A percentile compares a stretch with the other conserved stretches of the same genome.
These are phyloP conservation scores for Sebastes cheni DNA, from an alignment of 2,797 vertebrate species.

Conservation along the genomic window DNA sequence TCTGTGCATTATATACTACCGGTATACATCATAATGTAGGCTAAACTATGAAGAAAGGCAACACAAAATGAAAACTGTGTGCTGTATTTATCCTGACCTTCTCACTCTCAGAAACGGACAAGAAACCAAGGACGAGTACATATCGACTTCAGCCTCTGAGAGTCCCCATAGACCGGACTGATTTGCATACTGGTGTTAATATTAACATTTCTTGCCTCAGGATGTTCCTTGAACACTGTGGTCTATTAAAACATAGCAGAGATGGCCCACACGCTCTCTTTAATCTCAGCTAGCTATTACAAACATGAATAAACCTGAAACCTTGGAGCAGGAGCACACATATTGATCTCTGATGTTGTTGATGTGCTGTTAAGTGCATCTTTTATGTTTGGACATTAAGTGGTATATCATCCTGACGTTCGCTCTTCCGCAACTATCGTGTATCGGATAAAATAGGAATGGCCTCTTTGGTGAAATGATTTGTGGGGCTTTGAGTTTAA, in stretches of 20 bases:
- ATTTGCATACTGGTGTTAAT: constrained; percentile 52
- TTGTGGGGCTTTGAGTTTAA: background rate
- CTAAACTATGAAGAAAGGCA: background rate
- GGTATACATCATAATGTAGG: background rate
- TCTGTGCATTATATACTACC: background rate
- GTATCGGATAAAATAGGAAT: background rate
- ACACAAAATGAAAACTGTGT: background rate
- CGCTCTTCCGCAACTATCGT: background rate
- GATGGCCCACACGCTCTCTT: constrained; percentile 3
- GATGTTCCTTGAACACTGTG: constrained; percentile 41
- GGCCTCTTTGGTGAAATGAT: background rate
- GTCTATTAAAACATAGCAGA: constrained; percentile 23
- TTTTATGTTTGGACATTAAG: constrained; percentile 39
- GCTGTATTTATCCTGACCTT: background rate
- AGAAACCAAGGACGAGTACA: constrained; percentile 4
- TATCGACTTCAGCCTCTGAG: constrained; percentile 6
- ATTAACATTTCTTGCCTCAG: constrained; percentile 42
- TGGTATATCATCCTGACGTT: constrained; percentile 15
- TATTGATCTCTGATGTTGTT: constrained; percentile 53
- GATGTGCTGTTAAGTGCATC: constrained; percentile 41
- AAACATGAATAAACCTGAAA: constrained; percentile 44
- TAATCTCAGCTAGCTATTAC: constrained; percentile 20
- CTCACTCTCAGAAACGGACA: constrained; percentile 11
- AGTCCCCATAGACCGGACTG: constrained; percentile 18
- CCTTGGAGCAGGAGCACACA: constrained; percentile 18